These are phyloP conservation scores for Phodopus roborovskii DNA, from an alignment of 2,113 vertebrate species.

Conservation along the genomic window DNA sequence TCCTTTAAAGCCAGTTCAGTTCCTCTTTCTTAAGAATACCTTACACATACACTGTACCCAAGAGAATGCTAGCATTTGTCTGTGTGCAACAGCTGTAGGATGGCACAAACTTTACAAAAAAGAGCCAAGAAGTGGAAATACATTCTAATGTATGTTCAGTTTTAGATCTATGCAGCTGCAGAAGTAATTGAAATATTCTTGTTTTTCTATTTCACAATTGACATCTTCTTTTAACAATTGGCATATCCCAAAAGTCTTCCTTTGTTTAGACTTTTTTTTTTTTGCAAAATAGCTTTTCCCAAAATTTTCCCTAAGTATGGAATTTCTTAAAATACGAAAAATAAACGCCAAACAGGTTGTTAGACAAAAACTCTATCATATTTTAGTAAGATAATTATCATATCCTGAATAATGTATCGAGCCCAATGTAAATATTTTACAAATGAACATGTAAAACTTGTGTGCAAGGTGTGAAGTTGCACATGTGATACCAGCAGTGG, in stretches of 20 bases:
- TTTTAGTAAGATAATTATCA: constrained; percentile 44
- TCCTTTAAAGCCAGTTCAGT: constrained; percentile 56
- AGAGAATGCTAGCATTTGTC: not conserved
- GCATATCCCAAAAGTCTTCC: not conserved
- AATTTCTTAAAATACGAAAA: not conserved
- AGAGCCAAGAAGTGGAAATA: constrained; percentile 26
- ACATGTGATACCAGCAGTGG: not conserved
- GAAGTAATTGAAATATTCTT: constrained; percentile 46
- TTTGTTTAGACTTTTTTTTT: constrained; percentile 30
- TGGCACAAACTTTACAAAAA: constrained; percentile 21
- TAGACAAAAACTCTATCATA: constrained; percentile 32
- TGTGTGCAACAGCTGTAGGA: not conserved
- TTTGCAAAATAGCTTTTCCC: constrained; percentile 34
- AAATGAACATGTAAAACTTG: constrained; percentile 44
- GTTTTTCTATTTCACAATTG: constrained; percentile 55
- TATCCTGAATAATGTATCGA: constrained; percentile 52
- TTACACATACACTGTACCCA: not conserved
- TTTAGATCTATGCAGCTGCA: constrained; percentile 27
- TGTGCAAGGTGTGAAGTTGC: not conserved
- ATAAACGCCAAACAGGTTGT: not conserved
- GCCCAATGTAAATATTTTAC: constrained; percentile 33
- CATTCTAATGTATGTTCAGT: constrained; percentile 18
- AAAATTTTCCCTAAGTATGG: not conserved
- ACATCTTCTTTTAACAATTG: constrained; percentile 52
- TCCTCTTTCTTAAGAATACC: constrained; percentile 70